Conservation (phyloP, 2,113 vertebrate species). For the Passer domesticus region DNA sequence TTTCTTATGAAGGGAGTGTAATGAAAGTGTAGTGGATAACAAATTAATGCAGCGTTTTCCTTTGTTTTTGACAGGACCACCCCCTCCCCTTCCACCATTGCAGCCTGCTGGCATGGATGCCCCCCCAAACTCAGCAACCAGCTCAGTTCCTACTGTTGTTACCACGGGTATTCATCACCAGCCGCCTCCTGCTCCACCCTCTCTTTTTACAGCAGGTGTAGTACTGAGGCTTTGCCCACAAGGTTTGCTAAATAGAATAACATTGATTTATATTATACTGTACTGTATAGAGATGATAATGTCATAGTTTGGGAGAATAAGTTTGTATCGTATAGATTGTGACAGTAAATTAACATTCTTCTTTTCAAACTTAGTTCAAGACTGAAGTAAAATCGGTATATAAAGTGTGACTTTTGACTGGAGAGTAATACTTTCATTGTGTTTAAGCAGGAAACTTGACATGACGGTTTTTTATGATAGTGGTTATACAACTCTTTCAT, state of each 20-base stretch:
- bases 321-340: not conserved
- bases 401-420: not conserved
- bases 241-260: conserved; percentile 70
- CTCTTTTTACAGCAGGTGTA: conserved; percentile 88
- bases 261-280: conserved; percentile 43
- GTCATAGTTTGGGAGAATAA: not conserved
- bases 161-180: conserved; percentile 92
- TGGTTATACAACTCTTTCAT: not conserved
- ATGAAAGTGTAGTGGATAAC: not conserved
- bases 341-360: not conserved
- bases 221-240: conserved; percentile 72
- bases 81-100: conserved; percentile 91
- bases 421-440: not conserved
- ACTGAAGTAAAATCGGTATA: not conserved
- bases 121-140: conserved; percentile 92
- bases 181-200: conserved; percentile 85
- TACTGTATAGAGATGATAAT: not conserved
- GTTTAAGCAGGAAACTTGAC: not conserved
- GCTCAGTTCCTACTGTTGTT: conserved; percentile 93
- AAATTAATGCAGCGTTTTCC: not conserved
- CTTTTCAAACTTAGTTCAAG: not conserved
- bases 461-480: not conserved
- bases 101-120: conserved; percentile 94
- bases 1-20: not conserved
- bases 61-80: conserved; percentile 83